Percentiles rank a stretch among this genome's conserved stretches.
Conservation (phyloP, 2,113 vertebrate species). For the Psittacula cyanocephala region DNA sequence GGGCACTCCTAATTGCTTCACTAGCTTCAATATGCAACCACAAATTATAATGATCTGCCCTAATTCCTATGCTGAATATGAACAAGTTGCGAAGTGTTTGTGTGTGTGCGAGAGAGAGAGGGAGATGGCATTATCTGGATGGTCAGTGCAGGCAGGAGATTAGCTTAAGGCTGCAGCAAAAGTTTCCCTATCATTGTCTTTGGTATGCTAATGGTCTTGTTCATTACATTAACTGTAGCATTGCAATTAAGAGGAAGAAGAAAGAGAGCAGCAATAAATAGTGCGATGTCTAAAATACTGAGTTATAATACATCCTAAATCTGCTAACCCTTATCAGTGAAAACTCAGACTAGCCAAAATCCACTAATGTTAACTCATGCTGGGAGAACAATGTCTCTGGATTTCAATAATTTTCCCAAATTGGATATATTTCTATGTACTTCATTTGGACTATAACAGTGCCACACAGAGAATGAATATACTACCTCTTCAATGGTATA, state of each 20-base stretch:
- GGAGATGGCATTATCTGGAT: not conserved
- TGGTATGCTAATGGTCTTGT: not conserved
- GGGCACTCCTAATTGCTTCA: not conserved
- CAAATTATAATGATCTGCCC: not conserved
- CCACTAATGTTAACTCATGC: not conserved
- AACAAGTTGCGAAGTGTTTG: constrained; percentile 13
- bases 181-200: not conserved
- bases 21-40: not conserved
- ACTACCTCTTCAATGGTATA: not conserved
- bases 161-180: not conserved
- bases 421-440: not conserved
- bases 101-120: not conserved
- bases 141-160: not conserved
- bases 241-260: not conserved
- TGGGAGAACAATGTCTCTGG: not conserved
- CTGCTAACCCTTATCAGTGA: not conserved
- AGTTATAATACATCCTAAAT: not conserved
- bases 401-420: not conserved
- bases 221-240: not conserved
- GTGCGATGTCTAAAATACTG: not conserved
- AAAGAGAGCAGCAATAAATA: not conserved
- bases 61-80: not conserved
- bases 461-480: not conserved
- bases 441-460: not conserved
- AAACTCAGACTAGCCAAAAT: not conserved